Evolutionary conservation across 2,888 invertebrate species (phyloP).

Genomic region (Mermis nigrescens): DNA sequence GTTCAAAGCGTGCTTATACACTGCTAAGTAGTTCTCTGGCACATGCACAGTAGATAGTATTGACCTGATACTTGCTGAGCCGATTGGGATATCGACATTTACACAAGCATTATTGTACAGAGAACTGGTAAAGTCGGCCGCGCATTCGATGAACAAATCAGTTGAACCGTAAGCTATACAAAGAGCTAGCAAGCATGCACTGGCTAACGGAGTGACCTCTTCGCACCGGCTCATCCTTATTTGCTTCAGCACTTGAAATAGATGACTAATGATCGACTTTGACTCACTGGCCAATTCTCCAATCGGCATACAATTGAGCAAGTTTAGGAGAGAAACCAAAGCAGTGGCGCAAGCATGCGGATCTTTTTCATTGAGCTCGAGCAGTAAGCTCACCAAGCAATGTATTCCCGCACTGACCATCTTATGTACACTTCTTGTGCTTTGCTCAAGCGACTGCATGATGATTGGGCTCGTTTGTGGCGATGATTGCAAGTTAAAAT

Average conservation of each 20-base stretch:
- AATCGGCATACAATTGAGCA: conserved; percentile 68
- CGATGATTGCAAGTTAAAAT: neutral
- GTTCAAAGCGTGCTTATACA: conserved; percentile 1
- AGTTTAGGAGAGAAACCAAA: conserved; percentile 63
- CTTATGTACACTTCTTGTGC: neutral
- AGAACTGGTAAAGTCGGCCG: neutral
- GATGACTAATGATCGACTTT: conserved; percentile 49
- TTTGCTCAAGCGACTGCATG: neutral
- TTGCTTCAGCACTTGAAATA: conserved; percentile 56
- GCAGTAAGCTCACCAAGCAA: conserved; percentile 72
- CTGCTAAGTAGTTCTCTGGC: conserved; percentile 5
- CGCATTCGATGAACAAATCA: conserved; percentile 44
- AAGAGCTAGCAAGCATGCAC: conserved; percentile 71
- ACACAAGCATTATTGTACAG: neutral
- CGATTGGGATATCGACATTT: neutral
- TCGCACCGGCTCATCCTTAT: conserved; percentile 20
- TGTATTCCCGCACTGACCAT: conserved; percentile 37
- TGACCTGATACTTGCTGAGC: neutral
- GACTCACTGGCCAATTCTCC: conserved; percentile 67
- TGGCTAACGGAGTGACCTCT: conserved; percentile 60
- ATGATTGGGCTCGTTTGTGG: neutral
- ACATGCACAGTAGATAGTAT: conserved; percentile 9
- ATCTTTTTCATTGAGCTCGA: conserved; percentile 62
- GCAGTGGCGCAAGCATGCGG: conserved; percentile 70
- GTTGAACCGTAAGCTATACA: conserved; percentile 76